Conservation (phyloP, 2,888 invertebrate species). For the Craniophora ligustri region DNA sequence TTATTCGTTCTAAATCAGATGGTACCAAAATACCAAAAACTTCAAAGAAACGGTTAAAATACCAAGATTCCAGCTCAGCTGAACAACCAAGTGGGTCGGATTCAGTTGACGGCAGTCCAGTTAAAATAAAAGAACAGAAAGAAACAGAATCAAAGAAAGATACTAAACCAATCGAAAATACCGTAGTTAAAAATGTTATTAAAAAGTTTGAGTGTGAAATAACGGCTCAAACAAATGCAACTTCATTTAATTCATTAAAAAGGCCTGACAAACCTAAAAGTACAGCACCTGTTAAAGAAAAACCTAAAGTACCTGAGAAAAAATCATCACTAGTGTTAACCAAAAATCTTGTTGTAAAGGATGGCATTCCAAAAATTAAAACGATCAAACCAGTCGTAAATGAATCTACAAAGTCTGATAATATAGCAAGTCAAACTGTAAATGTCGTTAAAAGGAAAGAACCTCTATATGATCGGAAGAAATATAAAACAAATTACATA, state of each 20-base stretch:
- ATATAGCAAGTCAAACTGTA: conserved; percentile 40
- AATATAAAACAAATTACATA: conserved; percentile 83
- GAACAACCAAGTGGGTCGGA: conserved; percentile 79
- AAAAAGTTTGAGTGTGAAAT: conserved; percentile 86
- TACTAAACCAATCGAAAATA: conserved; percentile 62
- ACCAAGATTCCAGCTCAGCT: conserved; percentile 69
- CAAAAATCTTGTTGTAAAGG: conserved; percentile 85
- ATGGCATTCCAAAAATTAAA: conserved; percentile 86
- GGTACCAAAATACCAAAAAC: conserved; percentile 81
- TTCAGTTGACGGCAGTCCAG: conserved; percentile 77
- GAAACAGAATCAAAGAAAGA: conserved; percentile 55
- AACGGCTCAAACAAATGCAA: conserved; percentile 72
- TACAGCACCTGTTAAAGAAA: conserved; percentile 76
- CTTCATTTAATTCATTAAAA: conserved; percentile 69
- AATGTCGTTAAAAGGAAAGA: conserved; percentile 73
- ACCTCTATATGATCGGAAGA: conserved; percentile 79
- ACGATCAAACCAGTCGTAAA: conserved; percentile 72
- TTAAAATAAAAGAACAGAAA: conserved; percentile 63
- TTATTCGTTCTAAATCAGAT: conserved; percentile 84
- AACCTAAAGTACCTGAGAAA: conserved; percentile 90
- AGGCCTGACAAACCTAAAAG: conserved; percentile 73
- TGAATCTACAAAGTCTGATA: conserved; percentile 61
- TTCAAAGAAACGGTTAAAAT: conserved; percentile 78
- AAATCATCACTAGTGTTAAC: conserved; percentile 86
- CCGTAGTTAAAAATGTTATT: conserved; percentile 81